Percentiles rank a stretch among this genome's conserved stretches.
phyloP scores from a whole-genome alignment of 2,113 vertebrate species.

The Scomber scombrus region DNA sequence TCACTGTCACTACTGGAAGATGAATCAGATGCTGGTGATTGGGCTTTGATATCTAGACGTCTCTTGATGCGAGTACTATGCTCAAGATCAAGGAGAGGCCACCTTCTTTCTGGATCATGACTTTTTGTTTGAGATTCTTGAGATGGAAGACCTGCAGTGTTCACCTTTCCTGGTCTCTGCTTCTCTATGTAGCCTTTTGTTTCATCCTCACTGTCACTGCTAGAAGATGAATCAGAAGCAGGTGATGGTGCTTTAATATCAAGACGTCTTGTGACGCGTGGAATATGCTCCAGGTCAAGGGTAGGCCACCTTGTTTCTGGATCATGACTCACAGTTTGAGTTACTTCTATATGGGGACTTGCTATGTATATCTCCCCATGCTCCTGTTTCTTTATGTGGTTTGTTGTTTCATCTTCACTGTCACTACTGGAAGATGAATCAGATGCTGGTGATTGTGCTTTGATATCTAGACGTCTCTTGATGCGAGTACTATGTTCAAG shows the following conservation, averaged over 20 bases:
- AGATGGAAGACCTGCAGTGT: neutral
- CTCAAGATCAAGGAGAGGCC: constrained; percentile 6
- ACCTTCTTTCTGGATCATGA: neutral
- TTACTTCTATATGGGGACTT: neutral
- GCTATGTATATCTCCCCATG: too few species aligned
- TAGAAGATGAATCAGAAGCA: too few species aligned
- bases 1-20: constrained; percentile 45
- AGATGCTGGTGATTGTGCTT: neutral
- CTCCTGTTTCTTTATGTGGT: neutral
- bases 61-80: neutral
- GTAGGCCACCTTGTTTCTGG: neutral
- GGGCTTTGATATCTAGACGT: constrained; percentile 8
- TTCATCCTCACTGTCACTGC: too few species aligned
- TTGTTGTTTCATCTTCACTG: constrained; percentile 32
- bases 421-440: constrained; percentile 48
- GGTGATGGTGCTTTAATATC: too few species aligned
- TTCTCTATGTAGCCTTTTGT: too few species aligned
- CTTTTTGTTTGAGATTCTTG: neutral
- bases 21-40: neutral
- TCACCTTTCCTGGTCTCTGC: constrained; percentile 16
- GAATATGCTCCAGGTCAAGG: neutral
- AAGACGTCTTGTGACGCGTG: too few species aligned
- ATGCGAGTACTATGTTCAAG: neutral
- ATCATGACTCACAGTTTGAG: neutral
- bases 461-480: constrained; percentile 44